phyloP scores from a whole-genome alignment of 2,888 invertebrate species.

The Calliphora vomitoria region DNA sequence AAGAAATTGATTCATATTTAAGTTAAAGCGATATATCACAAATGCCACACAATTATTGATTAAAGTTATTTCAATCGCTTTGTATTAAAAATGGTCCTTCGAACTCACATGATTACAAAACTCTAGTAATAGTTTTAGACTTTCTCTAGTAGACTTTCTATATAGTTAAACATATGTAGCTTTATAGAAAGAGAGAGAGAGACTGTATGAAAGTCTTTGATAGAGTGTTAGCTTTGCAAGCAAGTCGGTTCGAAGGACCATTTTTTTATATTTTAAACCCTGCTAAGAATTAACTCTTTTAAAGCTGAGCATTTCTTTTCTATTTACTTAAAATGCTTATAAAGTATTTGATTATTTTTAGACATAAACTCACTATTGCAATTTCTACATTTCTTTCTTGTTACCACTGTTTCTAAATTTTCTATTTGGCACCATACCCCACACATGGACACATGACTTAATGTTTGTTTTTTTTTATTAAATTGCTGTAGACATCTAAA shows the following conservation, averaged over 20 bases:
- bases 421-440: constrained; percentile 36
- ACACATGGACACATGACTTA: neutral
- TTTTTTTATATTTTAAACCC: neutral
- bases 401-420: neutral
- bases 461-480: constrained; percentile 7
- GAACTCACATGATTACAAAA: too few species aligned
- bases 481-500: constrained; percentile 12
- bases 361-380: constrained; percentile 38
- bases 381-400: constrained; percentile 15
- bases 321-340: constrained; percentile 11
- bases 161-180: too few species aligned
- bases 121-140: too few species aligned
- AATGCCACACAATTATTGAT: too few species aligned
- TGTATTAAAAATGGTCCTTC: too few species aligned
- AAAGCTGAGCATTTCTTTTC: neutral
- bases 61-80: too few species aligned
- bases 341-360: constrained; percentile 51
- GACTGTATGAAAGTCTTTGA: neutral
- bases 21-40: too few species aligned
- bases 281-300: constrained; percentile 35
- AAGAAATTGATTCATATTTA: too few species aligned
- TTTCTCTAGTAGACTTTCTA: too few species aligned
- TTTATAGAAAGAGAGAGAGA: too few species aligned
- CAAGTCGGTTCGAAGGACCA: neutral
- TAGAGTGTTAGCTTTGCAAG: neutral